These are phyloP conservation scores for Ophonus ardosiacus DNA, from an alignment of 2,888 invertebrate genomes.

Conservation along the genomic window DNA sequence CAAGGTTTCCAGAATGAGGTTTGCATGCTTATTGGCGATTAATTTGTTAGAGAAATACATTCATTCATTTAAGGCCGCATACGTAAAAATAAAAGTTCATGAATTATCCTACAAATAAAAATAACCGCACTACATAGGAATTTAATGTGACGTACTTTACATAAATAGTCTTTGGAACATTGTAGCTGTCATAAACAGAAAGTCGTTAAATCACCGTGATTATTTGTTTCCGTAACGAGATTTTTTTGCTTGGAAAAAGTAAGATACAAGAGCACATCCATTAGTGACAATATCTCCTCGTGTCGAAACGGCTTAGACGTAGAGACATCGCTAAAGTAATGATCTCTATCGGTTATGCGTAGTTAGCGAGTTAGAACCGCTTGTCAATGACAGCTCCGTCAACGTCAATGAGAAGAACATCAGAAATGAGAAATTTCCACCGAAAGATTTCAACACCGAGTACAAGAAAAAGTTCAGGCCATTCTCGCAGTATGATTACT, in stretches of 20 bases:
- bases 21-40: neutral
- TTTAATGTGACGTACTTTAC: neutral
- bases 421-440: conserved; percentile 72
- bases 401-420: conserved; percentile 70
- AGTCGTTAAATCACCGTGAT: neutral
- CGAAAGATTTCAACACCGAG: conserved; percentile 86
- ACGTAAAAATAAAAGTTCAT: neutral
- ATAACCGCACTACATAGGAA: neutral
- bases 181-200: conserved; percentile 5
- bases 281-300: conserved; percentile 2
- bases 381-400: conserved; percentile 82
- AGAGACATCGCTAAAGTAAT: conserved; percentile 4
- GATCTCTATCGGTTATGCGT: conserved; percentile 69
- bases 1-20: neutral
- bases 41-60: neutral
- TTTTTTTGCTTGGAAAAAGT: neutral
- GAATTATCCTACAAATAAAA: neutral
- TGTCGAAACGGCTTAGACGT: conserved; percentile 7
- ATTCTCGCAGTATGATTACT: conserved; percentile 88
- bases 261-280: neutral
- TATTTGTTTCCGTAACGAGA: neutral
- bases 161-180: neutral
- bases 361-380: conserved; percentile 85
- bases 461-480: conserved; percentile 90
- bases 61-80: neutral